Conservation (phyloP, 2,113 vertebrate genomes). For the Sitta europaea region DNA sequence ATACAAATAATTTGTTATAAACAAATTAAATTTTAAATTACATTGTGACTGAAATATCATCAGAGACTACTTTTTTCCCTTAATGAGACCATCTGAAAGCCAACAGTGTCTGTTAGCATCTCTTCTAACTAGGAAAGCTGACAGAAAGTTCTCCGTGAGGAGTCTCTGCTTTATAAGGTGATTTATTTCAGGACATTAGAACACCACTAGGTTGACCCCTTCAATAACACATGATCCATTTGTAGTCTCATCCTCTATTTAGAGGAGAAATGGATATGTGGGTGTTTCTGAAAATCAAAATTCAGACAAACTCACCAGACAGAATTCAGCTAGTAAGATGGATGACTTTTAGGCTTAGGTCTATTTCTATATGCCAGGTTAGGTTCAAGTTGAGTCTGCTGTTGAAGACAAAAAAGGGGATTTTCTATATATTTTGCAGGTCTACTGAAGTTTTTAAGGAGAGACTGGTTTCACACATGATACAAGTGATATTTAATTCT, state of each 20-base stretch:
- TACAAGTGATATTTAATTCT: neutral
- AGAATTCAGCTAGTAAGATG: neutral
- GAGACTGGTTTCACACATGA: neutral
- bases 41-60: neutral
- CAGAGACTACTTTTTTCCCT: neutral
- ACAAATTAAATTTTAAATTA: neutral
- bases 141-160: neutral
- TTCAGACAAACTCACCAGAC: neutral
- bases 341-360: neutral
- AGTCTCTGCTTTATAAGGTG: neutral
- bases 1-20: neutral
- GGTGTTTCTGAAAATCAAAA: conserved; percentile 16
- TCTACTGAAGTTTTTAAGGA: neutral
- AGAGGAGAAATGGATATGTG: neutral
- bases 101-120: neutral
- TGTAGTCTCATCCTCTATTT: neutral
- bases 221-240: neutral
- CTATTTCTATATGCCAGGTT: neutral
- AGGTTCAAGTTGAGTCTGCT: neutral
- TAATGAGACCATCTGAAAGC: neutral
- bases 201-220: neutral
- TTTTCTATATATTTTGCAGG: neutral
- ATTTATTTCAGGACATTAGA: conserved; percentile 17
- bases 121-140: neutral
- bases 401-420: neutral